Conservation (phyloP, 2,888 invertebrate genomes). For the Protodeltote pygarga region DNA sequence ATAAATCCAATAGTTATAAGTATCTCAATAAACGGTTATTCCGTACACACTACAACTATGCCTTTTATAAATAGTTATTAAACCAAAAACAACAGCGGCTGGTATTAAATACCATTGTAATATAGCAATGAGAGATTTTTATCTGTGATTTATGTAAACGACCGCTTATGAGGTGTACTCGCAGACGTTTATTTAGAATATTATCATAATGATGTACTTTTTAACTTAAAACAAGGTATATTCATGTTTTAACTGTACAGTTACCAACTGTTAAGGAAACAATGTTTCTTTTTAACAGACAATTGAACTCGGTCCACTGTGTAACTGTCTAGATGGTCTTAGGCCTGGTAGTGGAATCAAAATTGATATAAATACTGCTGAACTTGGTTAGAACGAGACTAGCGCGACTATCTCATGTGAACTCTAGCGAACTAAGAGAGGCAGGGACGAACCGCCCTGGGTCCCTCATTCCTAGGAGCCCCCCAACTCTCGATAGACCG, state of each 20-base stretch:
- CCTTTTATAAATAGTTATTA: constrained; percentile 30
- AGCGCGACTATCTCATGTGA: no score
- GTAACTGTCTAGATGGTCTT: no score
- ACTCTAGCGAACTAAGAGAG: no score
- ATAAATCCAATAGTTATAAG: constrained; percentile 26
- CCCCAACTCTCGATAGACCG: no score
- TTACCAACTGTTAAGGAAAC: neutral
- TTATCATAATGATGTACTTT: constrained; percentile 26
- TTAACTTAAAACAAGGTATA: constrained; percentile 27
- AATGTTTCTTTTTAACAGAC: neutral
- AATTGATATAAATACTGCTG: no score
- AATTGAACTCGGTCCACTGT: neutral
- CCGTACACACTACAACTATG: constrained; percentile 22
- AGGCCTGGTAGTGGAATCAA: no score
- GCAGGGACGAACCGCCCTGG: no score
- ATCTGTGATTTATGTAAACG: constrained; percentile 66
- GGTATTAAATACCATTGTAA: constrained; percentile 47
- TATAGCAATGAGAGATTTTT: constrained; percentile 55
- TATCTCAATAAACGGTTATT: constrained; percentile 31
- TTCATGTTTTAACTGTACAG: constrained; percentile 8
- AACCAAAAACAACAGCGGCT: constrained; percentile 25
- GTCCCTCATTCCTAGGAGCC: no score
- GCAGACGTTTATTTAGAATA: constrained; percentile 42
- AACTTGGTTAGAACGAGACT: no score
- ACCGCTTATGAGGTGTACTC: constrained; percentile 48